phyloP scores from a whole-genome alignment of 2,113 vertebrate species.

The Heterocephalus glaber region DNA sequence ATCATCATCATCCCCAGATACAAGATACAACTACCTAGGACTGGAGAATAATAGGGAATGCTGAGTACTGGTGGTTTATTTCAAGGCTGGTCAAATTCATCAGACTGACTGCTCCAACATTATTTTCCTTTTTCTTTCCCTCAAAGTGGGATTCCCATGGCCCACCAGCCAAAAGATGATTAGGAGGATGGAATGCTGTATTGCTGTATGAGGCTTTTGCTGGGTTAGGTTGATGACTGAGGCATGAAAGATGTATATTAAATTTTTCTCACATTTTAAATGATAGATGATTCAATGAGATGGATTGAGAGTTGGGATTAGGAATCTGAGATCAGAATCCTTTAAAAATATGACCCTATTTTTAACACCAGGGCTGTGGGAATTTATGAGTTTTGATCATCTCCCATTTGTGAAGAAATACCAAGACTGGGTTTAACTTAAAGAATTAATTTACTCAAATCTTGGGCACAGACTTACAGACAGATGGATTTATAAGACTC shows the following conservation, averaged over 20 bases:
- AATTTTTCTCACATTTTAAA: slow-evolving; percentile 48
- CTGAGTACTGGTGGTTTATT: neutral
- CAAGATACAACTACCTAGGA: neutral
- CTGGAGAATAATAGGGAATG: neutral
- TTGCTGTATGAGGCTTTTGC: slow-evolving; percentile 30
- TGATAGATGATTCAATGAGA: slow-evolving; percentile 44
- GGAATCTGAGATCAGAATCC: slow-evolving; percentile 34
- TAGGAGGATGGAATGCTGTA: neutral
- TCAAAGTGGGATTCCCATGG: slow-evolving; percentile 16
- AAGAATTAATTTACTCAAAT: slow-evolving; percentile 30
- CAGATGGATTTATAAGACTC: neutral
- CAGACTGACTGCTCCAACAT: neutral
- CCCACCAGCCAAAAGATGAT: slow-evolving; percentile 6
- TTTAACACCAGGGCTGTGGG: neutral
- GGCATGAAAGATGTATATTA: slow-evolving; percentile 34
- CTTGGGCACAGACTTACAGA: neutral
- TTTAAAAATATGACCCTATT: slow-evolving; percentile 43
- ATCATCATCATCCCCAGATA: neutral
- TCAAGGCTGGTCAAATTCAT: neutral
- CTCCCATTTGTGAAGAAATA: slow-evolving; percentile 1
- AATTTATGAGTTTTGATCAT: slow-evolving; percentile 27
- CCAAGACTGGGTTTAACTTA: slow-evolving; percentile 15
- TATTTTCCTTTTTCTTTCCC: neutral
- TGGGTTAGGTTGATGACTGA: slow-evolving; percentile 33
- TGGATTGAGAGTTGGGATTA: neutral